Conservation (phyloP, 2,113 vertebrate species). For the Scalopus aquaticus region DNA sequence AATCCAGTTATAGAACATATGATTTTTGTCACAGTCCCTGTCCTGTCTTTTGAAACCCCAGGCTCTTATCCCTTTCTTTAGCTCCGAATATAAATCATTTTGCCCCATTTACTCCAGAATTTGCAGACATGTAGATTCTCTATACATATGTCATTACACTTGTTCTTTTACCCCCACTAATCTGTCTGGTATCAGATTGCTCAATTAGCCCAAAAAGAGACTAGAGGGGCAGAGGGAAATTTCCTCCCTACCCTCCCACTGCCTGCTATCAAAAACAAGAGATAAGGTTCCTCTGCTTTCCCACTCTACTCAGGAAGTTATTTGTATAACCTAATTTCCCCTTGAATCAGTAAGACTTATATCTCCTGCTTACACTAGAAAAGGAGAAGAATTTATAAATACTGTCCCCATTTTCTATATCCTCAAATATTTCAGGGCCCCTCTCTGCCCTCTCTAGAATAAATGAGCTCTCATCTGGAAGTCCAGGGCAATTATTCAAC, state of each 20-base stretch:
- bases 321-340: not conserved
- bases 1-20: not conserved
- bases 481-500: not conserved
- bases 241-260: no score
- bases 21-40: not conserved
- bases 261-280: no score
- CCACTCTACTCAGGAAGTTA: not conserved
- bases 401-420: not conserved
- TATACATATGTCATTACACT: not conserved
- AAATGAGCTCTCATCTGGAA: not conserved
- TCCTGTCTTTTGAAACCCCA: not conserved
- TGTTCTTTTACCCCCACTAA: not conserved
- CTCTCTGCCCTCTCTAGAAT: not conserved
- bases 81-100: not conserved
- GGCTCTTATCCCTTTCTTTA: not conserved
- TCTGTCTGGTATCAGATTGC: not conserved
- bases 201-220: not conserved
- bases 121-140: not conserved
- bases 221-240: not conserved
- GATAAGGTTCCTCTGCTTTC: not conserved
- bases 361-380: not conserved
- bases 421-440: not conserved
- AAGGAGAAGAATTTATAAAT: not conserved
- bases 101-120: not conserved
- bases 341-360: not conserved